Conservation (phyloP, 2,888 invertebrate species). For the Macrophya alboannulata region DNA sequence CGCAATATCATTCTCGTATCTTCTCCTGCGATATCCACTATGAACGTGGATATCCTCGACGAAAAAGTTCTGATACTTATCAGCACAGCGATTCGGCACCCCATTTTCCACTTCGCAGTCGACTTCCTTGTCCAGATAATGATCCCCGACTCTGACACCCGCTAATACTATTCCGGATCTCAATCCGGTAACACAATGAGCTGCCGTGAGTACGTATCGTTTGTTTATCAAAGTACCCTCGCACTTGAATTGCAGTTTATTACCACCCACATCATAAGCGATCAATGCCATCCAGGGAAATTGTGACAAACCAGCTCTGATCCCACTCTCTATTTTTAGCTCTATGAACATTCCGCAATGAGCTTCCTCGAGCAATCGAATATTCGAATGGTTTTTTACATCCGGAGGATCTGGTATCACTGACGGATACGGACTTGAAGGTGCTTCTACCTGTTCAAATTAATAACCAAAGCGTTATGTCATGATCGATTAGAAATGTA, state of each 20-base stretch:
- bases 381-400: constrained; percentile 77
- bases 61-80: constrained; percentile 81
- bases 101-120: constrained; percentile 81
- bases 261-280: constrained; percentile 81
- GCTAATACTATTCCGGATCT: constrained; percentile 68
- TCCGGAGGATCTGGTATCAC: constrained; percentile 72
- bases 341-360: constrained; percentile 83
- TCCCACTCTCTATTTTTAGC: constrained; percentile 84
- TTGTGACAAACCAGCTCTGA: constrained; percentile 83
- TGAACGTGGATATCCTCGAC: constrained; percentile 82
- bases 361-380: constrained; percentile 75
- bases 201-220: constrained; percentile 83
- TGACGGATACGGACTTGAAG: background rate
- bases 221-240: constrained; percentile 82
- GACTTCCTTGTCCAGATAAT: constrained; percentile 78
- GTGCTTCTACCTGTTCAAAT: background rate
- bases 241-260: constrained; percentile 69
- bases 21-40: constrained; percentile 80
- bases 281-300: constrained; percentile 90
- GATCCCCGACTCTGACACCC: constrained; percentile 85
- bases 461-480: background rate
- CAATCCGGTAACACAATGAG: constrained; percentile 81
- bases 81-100: constrained; percentile 77
- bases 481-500: no score
- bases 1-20: constrained; percentile 84